Percentiles rank a stretch among this genome's conserved stretches.
These are phyloP conservation scores for Pristionchus arcanus DNA, from an alignment of 2,888 invertebrate genomes.

Conservation along the genomic window DNA sequence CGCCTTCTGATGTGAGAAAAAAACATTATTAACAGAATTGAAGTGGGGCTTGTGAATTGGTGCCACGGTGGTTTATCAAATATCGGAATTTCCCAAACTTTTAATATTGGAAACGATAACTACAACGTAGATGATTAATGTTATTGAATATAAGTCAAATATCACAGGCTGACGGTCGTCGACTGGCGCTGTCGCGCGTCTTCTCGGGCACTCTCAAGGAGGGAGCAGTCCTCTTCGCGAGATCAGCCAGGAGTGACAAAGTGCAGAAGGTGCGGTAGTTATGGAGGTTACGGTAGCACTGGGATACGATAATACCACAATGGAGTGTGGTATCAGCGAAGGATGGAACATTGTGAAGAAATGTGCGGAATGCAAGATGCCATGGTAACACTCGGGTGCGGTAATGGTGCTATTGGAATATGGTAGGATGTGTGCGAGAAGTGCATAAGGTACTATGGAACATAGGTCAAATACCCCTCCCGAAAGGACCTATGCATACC, in stretches of 20 bases:
- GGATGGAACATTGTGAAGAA: background rate
- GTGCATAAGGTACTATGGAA: too few relatives aligned
- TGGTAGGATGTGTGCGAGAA: too few relatives aligned
- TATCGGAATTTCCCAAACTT: background rate
- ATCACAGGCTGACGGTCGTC: slow-evolving; percentile 81
- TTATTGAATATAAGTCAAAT: background rate
- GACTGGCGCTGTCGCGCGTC: slow-evolving; percentile 93
- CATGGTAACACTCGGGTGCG: background rate
- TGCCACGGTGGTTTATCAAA: background rate
- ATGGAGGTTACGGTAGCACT: background rate
- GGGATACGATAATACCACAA: too few relatives aligned
- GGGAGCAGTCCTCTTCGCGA: slow-evolving; percentile 88
- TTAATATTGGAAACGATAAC: background rate
- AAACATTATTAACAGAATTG: too few relatives aligned
- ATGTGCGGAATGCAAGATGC: background rate
- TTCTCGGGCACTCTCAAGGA: slow-evolving; percentile 90
- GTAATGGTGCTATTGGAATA: background rate
- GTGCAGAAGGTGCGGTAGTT: slow-evolving; percentile 12
- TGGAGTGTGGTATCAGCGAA: background rate
- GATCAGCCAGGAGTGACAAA: slow-evolving; percentile 88
- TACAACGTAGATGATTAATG: background rate
- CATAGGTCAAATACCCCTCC: too few relatives aligned
- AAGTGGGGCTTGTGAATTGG: too few relatives aligned
- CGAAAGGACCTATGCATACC: too few relatives aligned
- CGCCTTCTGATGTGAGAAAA: too few relatives aligned